Percentiles rank a stretch among this genome's conserved stretches.
phyloP scores from a whole-genome alignment of 2,113 vertebrate species.

The Dipodomys spectabilis region DNA sequence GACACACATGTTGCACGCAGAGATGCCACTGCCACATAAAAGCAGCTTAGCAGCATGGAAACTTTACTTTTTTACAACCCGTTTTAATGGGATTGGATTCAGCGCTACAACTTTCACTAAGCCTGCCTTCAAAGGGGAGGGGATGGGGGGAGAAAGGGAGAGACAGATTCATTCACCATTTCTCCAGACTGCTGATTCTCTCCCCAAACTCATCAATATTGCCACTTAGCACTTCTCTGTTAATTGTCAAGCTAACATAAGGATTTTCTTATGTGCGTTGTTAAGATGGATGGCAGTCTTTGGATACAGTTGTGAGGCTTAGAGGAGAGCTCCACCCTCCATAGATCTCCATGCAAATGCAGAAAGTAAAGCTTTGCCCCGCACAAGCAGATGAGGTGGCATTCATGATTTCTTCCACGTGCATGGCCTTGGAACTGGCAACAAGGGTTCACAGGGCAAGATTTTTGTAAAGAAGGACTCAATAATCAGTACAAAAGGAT shows the following conservation, averaged over 20 bases:
- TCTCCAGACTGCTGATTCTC: conserved; percentile 29
- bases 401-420: conserved; percentile 16
- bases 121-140: neutral
- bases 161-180: conserved; percentile 55
- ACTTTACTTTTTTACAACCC: conserved; percentile 64
- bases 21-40: conserved; percentile 8
- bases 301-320: conserved; percentile 51
- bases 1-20: neutral
- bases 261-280: conserved; percentile 47
- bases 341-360: conserved; percentile 47
- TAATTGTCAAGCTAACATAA: conserved; percentile 61
- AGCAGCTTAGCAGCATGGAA: conserved; percentile 69
- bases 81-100: conserved; percentile 74
- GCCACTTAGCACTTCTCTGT: conserved; percentile 44
- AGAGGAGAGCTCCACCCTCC: conserved; percentile 1
- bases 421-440: conserved; percentile 22
- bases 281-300: conserved; percentile 51
- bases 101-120: conserved; percentile 63
- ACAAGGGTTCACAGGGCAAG: conserved; percentile 44
- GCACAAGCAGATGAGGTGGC: conserved; percentile 9
- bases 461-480: conserved; percentile 58
- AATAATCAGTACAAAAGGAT: conserved; percentile 65
- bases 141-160: neutral
- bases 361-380: conserved; percentile 47
- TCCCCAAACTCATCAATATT: conserved; percentile 9